These are phyloP conservation scores for Biston stratarius DNA, from an alignment of 2,888 invertebrate genomes.

Conservation along the genomic window DNA sequence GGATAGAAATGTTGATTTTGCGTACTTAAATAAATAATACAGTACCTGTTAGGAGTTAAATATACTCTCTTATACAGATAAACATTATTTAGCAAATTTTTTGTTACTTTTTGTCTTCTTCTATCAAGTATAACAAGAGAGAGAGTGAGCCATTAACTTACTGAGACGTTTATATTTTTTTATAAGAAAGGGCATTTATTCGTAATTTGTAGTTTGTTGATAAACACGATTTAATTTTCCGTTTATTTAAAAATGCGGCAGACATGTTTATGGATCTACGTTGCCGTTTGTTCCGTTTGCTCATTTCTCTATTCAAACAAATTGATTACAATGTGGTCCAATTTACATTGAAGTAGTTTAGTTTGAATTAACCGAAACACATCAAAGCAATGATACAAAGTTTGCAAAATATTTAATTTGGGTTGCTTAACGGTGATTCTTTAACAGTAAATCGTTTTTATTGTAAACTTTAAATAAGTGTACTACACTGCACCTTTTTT, in stretches of 20 bases:
- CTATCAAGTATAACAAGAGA: no score
- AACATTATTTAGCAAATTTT: no score
- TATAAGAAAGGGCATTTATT: no score
- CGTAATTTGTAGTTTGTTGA: no score
- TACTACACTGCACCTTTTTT: not conserved
- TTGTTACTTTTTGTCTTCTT: no score
- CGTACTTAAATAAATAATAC: constrained; percentile 6
- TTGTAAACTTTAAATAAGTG: not conserved
- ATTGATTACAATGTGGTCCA: constrained; percentile 1
- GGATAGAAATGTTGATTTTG: not conserved
- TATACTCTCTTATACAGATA: no score
- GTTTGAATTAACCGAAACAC: constrained; percentile 6
- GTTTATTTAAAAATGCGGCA: no score
- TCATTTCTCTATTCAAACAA: constrained; percentile 8
- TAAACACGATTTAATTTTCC: no score
- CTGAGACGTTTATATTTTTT: no score
- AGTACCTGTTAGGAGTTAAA: no score
- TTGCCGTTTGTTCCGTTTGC: not conserved
- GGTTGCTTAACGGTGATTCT: not conserved
- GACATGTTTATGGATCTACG: no score
- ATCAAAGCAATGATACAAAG: constrained; percentile 1
- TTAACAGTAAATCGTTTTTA: not conserved
- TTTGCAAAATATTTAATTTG: not conserved
- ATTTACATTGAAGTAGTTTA: constrained; percentile 4
- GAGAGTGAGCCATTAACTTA: no score